phyloP scores from a whole-genome alignment of 1,140 invertebrate species.

The Rhyzopertha dominica region DNA sequence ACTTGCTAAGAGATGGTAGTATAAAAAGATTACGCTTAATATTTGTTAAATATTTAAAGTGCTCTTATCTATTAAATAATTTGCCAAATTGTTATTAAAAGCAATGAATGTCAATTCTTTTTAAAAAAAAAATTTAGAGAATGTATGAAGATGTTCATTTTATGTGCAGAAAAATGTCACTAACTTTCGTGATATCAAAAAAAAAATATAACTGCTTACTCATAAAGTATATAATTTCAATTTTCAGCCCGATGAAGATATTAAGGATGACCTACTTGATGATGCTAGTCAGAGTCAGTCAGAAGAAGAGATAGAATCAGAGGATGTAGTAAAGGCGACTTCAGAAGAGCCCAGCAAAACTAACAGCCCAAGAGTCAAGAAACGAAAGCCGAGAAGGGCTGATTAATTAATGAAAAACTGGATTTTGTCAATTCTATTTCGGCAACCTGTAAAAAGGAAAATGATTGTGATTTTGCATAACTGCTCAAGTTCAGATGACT shows the following conservation, averaged over 20 bases:
- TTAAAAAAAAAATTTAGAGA: constrained; percentile 4
- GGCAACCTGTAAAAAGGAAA: too few species aligned
- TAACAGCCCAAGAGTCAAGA: constrained; percentile 49
- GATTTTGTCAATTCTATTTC: too few species aligned
- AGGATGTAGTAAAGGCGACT: constrained; percentile 46
- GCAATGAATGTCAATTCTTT: constrained; percentile 4
- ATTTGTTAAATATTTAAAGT: too few species aligned
- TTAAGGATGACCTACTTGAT: constrained; percentile 55
- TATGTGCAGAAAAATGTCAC: background rate
- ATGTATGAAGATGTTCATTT: constrained; percentile 1
- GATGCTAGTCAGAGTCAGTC: constrained; percentile 41
- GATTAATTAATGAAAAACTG: constrained; percentile 8
- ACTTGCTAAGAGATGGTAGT: too few species aligned
- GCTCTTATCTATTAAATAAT: too few species aligned
- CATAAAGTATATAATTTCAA: constrained; percentile 18
- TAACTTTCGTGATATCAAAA: too few species aligned
- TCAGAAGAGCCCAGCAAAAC: constrained; percentile 27
- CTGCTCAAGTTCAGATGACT: too few species aligned
- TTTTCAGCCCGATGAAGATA: constrained; percentile 46
- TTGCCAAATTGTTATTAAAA: constrained; percentile 8
- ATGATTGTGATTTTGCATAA: too few species aligned
- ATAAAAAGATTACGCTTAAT: too few species aligned
- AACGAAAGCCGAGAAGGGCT: constrained; percentile 51
- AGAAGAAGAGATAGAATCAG: constrained; percentile 31
- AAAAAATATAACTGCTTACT: background rate